phyloP scores from a whole-genome alignment of 2,113 vertebrate genomes.

The Micromys minutus region DNA sequence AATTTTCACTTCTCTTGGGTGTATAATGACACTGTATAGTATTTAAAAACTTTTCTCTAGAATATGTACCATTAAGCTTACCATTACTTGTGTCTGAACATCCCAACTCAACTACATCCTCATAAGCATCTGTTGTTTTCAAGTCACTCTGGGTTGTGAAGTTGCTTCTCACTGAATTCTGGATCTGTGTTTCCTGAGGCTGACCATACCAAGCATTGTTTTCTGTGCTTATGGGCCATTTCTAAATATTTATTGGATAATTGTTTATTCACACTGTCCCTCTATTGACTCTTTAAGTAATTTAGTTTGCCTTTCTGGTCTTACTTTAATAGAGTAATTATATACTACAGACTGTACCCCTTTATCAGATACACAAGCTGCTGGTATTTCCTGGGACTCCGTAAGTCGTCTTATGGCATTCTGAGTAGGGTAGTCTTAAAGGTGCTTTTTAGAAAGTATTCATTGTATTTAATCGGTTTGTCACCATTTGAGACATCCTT shows the following conservation, averaged over 20 bases:
- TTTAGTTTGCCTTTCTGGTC: background rate
- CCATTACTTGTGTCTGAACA: background rate
- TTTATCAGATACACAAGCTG: background rate
- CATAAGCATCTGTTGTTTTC: background rate
- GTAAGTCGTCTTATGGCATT: background rate
- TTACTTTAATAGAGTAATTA: background rate
- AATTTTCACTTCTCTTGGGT: background rate
- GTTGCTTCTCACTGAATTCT: background rate
- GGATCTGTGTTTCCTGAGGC: background rate
- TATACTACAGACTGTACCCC: background rate
- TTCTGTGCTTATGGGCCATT: background rate
- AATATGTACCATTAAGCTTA: background rate
- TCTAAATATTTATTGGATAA: background rate
- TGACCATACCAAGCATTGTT: background rate
- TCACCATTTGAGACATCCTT: background rate
- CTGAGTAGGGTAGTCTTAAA: background rate
- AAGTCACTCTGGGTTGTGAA: background rate
- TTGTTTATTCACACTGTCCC: background rate
- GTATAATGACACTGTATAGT: background rate
- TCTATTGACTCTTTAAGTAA: background rate
- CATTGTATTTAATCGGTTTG: slow-evolving; percentile 8
- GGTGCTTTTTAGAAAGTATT: background rate
- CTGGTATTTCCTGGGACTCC: background rate
- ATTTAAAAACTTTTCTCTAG: background rate
- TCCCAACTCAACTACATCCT: background rate